Conservation (phyloP, 2,797 vertebrate species). For the Falco concolor region DNA sequence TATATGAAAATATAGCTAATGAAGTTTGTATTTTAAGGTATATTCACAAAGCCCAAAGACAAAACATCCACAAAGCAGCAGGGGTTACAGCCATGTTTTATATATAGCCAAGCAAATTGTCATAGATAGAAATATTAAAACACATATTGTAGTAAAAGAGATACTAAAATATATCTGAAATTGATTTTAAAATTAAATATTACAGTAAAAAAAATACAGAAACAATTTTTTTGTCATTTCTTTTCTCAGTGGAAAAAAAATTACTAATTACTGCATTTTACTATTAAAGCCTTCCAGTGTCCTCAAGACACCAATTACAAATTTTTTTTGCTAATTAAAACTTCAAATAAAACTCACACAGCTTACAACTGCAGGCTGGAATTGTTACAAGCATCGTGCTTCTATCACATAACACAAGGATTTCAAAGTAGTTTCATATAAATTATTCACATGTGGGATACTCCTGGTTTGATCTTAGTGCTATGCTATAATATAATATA, state of each 20-base stretch:
- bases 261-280: not conserved
- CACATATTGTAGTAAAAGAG: not conserved
- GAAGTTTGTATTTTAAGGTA: not conserved
- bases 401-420: not conserved
- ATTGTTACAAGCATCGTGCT: not conserved
- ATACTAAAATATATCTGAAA: not conserved
- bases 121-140: not conserved
- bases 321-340: not conserved
- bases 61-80: not conserved
- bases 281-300: not conserved
- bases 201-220: not conserved
- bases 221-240: accelerated
- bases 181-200: not conserved
- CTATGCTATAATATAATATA: not conserved
- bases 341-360: not conserved
- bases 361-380: not conserved
- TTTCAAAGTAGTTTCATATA: not conserved
- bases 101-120: not conserved
- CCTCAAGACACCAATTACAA: not conserved
- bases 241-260: not conserved
- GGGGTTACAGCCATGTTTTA: not conserved
- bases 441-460: not conserved
- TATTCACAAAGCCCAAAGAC: not conserved
- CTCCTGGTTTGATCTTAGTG: not conserved
- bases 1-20: not conserved